phyloP scores from a whole-genome alignment of 2,888 invertebrate genomes.

The Melinopterus prodromus region DNA sequence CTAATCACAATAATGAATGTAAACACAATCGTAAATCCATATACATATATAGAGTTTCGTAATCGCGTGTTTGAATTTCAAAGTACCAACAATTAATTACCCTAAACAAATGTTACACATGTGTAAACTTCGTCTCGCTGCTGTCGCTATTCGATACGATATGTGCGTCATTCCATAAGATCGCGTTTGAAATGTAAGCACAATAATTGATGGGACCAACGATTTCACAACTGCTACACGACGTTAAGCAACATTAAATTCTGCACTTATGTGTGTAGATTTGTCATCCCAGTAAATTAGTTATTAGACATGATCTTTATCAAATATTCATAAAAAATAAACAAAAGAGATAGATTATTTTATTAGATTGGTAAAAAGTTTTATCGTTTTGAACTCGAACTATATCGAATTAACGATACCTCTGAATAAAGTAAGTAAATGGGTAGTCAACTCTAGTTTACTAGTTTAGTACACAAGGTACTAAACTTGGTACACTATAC shows the following conservation, averaged over 20 bases:
- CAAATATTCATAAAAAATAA: too few species aligned
- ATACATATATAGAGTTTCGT: background rate
- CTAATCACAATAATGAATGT: background rate
- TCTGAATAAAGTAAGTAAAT: too few species aligned
- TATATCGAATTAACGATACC: too few species aligned
- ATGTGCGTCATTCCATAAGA: background rate
- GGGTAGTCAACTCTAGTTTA: too few species aligned
- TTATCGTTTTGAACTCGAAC: too few species aligned
- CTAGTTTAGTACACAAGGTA: too few species aligned
- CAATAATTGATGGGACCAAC: background rate
- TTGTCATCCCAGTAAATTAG: too few species aligned
- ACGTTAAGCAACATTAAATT: background rate
- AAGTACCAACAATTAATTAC: background rate
- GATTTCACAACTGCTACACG: background rate
- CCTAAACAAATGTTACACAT: constrained; percentile 4
- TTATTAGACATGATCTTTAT: too few species aligned
- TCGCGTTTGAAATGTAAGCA: background rate
- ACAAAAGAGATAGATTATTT: too few species aligned
- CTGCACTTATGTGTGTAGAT: background rate
- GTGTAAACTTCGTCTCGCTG: constrained; percentile 4
- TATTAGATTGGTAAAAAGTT: too few species aligned
- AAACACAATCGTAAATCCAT: constrained; percentile 4
- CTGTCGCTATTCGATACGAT: background rate
- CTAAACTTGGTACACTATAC: too few species aligned
- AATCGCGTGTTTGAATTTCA: constrained; percentile 4